Conservation (phyloP, 2,113 vertebrate species). For the Cranoglanis bouderius region DNA sequence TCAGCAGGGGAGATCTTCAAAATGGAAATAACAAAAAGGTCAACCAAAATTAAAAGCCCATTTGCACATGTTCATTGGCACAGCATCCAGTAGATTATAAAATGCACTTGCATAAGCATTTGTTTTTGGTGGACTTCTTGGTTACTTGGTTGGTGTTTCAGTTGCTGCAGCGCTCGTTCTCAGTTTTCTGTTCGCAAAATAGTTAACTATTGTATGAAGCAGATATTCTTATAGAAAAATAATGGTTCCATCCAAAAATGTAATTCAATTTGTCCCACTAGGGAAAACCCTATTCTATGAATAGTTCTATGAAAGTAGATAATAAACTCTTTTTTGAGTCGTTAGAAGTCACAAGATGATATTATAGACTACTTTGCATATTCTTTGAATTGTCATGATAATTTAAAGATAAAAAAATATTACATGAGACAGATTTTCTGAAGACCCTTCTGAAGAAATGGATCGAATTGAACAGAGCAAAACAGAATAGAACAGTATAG, state of each 20-base stretch:
- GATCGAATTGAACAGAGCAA: not conserved
- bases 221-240: not conserved
- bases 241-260: not conserved
- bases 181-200: not conserved
- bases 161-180: not conserved
- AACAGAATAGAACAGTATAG: not conserved
- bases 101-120: constrained; percentile 6
- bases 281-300: not conserved
- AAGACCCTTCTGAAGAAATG: not conserved
- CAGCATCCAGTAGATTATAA: not conserved
- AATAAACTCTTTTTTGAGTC: not conserved
- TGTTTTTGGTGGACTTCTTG: not conserved
- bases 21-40: constrained; percentile 10
- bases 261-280: not conserved
- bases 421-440: not conserved
- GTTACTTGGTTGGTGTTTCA: not conserved
- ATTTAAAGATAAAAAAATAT: not conserved
- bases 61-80: not conserved
- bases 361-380: not conserved
- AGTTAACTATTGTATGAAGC: not conserved
- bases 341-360: not conserved
- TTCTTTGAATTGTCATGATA: not conserved
- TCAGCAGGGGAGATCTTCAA: constrained; percentile 29
- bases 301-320: not conserved
- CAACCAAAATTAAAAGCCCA: constrained; percentile 9